These are phyloP conservation scores for Microtus ochrogaster DNA, from an alignment of 2,113 vertebrate species.

Conservation along the genomic window DNA sequence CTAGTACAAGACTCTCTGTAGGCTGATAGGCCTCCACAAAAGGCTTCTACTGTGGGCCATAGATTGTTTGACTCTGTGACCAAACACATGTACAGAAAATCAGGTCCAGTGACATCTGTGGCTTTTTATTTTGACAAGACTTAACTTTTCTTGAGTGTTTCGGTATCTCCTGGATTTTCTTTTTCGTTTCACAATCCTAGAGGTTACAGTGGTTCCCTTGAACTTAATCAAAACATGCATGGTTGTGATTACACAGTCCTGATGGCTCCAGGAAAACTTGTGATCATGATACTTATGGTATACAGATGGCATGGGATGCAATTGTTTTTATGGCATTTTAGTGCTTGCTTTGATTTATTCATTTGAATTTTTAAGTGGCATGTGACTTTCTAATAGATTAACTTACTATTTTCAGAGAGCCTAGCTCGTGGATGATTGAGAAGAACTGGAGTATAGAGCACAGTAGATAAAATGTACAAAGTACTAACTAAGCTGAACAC, in stretches of 20 bases:
- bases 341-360: background rate
- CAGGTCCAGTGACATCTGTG: background rate
- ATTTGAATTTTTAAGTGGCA: background rate
- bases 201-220: background rate
- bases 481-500: background rate
- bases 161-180: background rate
- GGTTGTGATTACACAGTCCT: background rate
- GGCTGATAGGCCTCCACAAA: background rate
- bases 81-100: background rate
- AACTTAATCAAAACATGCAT: background rate
- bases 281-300: background rate
- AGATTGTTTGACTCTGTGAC: background rate
- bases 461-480: background rate
- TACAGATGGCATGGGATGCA: accelerated
- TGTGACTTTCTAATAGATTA: background rate
- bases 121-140: background rate
- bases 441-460: background rate
- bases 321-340: background rate
- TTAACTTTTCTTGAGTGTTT: background rate
- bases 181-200: background rate
- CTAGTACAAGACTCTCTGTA: background rate
- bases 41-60: too few relatives aligned
- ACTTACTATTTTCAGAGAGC: background rate
- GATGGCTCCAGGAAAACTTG: background rate
- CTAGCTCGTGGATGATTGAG: background rate